A percentile compares a stretch with the other conserved stretches of the same genome.
phyloP scores from a whole-genome alignment of 92 coral and sea anemone genomes.

The Paragorgia papillata region DNA sequence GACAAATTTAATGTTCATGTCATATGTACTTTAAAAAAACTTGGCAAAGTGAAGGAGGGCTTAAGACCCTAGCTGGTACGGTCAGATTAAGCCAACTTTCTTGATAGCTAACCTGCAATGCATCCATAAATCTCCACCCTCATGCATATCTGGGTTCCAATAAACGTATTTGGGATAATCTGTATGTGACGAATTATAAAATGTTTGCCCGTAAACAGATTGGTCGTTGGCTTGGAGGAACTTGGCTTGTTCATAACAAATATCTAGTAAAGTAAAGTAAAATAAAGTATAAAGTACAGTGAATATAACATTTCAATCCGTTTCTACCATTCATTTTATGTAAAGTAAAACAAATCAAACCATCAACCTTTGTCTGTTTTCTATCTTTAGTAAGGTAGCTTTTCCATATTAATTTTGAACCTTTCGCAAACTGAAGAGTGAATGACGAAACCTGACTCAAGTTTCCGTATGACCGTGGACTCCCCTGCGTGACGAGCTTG shows the following conservation, averaged over 20 bases:
- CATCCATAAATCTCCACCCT: conserved; percentile 67
- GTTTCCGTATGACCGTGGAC: conserved; percentile 16
- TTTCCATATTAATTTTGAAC: conserved; percentile 18
- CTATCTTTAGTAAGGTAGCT: conserved; percentile 3
- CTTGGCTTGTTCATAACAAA: background rate
- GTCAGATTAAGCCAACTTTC: background rate
- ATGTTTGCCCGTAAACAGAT: background rate
- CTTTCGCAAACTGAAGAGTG: conserved; percentile 7
- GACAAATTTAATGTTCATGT: no score
- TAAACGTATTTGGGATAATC: conserved; percentile 46
- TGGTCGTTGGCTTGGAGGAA: conserved; percentile 1
- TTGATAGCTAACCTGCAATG: conserved; percentile 43
- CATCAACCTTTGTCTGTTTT: conserved; percentile 33
- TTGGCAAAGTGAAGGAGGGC: no score
- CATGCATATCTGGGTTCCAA: conserved; percentile 44
- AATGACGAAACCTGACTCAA: conserved; percentile 2
- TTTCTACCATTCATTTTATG: no score
- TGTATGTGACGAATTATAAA: background rate
- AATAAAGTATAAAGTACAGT: background rate
- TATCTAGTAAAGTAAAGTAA: background rate
- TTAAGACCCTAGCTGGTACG: no score
- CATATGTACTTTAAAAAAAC: no score
- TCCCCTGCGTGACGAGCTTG: conserved; percentile 69
- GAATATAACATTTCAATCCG: no score
- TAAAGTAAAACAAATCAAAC: background rate